Evolutionary conservation across 92 coral and sea anemone genomes (phyloP).

Genomic region (Paramuricea clavata): DNA sequence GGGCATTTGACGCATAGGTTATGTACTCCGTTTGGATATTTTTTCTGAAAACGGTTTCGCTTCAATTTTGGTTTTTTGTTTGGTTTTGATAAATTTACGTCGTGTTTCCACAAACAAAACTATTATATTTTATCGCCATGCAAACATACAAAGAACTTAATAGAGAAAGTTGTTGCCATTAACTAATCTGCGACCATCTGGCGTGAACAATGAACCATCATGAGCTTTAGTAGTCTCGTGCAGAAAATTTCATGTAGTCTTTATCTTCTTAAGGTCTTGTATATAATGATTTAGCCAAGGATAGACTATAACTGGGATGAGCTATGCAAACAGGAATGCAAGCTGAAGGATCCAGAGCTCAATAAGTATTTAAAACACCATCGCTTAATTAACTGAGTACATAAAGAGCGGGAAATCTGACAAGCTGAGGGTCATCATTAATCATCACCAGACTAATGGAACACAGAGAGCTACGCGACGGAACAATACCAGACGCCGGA

Average conservation of each 20-base stretch:
- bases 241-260: conserved; percentile 5
- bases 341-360: conserved; percentile 49
- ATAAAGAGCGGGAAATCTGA: neutral
- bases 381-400: neutral
- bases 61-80: too few relatives aligned
- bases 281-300: conserved; percentile 48
- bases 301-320: conserved; percentile 54
- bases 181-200: neutral
- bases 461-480: neutral
- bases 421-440: neutral
- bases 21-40: neutral
- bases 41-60: conserved; percentile 24
- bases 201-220: conserved; percentile 40
- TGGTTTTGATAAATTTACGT: too few relatives aligned
- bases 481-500: neutral
- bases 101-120: too few relatives aligned
- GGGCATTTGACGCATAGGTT: conserved; percentile 34
- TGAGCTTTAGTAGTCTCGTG: conserved; percentile 12
- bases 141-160: too few relatives aligned
- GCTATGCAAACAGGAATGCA: conserved; percentile 54
- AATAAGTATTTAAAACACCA: conserved; percentile 29
- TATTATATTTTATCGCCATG: too few relatives aligned
- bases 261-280: conserved; percentile 25
- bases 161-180: neutral
- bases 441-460: neutral